Evolutionary conservation across 2,113 vertebrate genomes (phyloP), one percentile per base, ranked within the genome.

Genomic region (Callipepla californica): DNA sequence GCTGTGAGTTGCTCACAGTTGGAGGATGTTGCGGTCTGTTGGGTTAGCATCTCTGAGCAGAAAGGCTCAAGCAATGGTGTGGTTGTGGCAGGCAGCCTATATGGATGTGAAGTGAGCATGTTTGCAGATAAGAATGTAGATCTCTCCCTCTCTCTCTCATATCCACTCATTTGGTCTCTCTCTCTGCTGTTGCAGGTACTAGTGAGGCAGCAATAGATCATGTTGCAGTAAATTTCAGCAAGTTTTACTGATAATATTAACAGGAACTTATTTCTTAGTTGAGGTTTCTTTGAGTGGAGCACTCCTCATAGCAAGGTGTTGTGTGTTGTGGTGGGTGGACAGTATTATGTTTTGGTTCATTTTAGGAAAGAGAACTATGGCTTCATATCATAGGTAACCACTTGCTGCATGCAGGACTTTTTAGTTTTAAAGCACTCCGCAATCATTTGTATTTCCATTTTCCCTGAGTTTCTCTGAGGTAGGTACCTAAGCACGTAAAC

Each of bases 81-180:
- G 58, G 38, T 70, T 68, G 34, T 73, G 62, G 62, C 45, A 93
- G 42, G 40, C 34, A 5, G 70, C 79, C 85, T 18, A 57, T 87
- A 50, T n/a, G 32, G 58, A 51, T 66, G 57, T 73, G 58, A 89
- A 94, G 84, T 32, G 70, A 88, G 76, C 36, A 2, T 34, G 83
- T 93, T 47, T 73, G 78, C 90, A 86, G 73, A 65, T 69, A 61
- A 42, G 26, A 13, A 2, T 26, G 23, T 70, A 94, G 89, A 6
- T 83, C 73, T 96, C 93, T 96, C 96, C 95, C 93, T 96, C 94
- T 92, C 95, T 96, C 94, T 96, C 91, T 96, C 83, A 48, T 92
- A 94, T 84, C 82, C 81, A 28, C 69, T 95, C 70, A 18, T 78
- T 88, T 69, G 78, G 28, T 63, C 61, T 13, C 86, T 93, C 90